Conservation (phyloP, 2,797 vertebrate species). For the Sternotherus odoratus region DNA sequence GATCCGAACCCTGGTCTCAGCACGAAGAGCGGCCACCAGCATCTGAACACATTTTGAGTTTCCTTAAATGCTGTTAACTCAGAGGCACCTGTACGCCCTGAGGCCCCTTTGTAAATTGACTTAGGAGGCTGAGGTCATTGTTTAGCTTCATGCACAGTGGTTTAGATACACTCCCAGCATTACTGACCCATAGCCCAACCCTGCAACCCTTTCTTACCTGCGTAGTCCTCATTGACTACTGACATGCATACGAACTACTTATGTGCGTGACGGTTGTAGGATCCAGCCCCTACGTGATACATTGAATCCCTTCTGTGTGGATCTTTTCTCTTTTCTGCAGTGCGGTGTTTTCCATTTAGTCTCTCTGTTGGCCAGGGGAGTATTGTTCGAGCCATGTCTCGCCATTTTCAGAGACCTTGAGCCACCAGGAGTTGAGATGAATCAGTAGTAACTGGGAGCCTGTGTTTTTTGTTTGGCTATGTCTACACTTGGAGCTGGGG, state of each 20-base stretch:
- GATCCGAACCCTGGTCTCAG: neutral
- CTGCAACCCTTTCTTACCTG: neutral
- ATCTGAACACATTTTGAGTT: neutral
- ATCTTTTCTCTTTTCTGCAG: neutral
- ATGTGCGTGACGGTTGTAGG: neutral
- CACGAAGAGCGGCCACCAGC: neutral
- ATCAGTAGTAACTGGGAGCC: neutral
- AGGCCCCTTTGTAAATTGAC: neutral
- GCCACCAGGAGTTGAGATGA: neutral
- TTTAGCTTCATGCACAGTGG: neutral
- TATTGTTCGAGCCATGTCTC: neutral
- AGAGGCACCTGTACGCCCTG: neutral
- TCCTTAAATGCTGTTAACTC: neutral
- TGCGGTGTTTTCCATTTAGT: neutral
- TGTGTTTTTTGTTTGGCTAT: neutral
- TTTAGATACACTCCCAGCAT: neutral
- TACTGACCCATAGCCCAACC: neutral
- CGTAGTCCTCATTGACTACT: neutral
- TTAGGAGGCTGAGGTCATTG: neutral
- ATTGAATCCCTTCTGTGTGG: neutral
- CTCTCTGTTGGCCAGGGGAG: neutral
- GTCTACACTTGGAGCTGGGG: neutral
- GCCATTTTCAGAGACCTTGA: neutral
- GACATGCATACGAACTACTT: neutral
- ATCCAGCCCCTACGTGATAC: neutral